A percentile compares a stretch with the other conserved stretches of the same genome.
phyloP scores from a whole-genome alignment of 2,113 vertebrate genomes.

The Gallinago paraguaiae region DNA sequence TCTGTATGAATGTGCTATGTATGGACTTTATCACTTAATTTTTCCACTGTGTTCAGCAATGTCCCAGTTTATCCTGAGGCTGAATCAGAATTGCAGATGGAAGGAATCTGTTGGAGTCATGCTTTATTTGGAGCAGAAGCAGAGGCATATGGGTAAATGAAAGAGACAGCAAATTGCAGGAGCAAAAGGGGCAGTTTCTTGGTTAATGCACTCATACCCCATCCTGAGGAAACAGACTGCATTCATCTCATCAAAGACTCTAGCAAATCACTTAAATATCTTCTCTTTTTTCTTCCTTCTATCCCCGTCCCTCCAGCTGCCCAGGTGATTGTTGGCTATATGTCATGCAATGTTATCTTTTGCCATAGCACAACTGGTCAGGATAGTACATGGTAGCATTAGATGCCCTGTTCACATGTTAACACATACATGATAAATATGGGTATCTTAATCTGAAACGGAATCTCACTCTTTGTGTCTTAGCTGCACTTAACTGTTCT shows the following conservation, averaged over 20 bases:
- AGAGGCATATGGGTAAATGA: not conserved
- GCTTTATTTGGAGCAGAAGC: not conserved
- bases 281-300: not conserved
- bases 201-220: not conserved
- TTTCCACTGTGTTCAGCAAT: not conserved
- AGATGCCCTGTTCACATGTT: rapidly evolving
- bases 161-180: not conserved
- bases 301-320: rapidly evolving
- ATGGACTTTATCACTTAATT: not conserved
- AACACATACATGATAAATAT: not conserved
- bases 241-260: not conserved
- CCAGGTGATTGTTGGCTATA: not conserved
- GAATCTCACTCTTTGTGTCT: not conserved
- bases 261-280: not conserved
- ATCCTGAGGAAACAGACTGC: not conserved
- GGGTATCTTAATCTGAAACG: not conserved
- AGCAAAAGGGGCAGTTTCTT: not conserved
- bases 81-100: not conserved
- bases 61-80: not conserved
- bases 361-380: not conserved
- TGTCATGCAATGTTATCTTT: not conserved
- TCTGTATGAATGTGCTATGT: not conserved
- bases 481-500: not conserved
- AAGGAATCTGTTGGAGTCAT: not conserved
- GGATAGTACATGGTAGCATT: not conserved